Conservation (phyloP, 2,113 vertebrate species). For the Tangachromis dhanisi region DNA sequence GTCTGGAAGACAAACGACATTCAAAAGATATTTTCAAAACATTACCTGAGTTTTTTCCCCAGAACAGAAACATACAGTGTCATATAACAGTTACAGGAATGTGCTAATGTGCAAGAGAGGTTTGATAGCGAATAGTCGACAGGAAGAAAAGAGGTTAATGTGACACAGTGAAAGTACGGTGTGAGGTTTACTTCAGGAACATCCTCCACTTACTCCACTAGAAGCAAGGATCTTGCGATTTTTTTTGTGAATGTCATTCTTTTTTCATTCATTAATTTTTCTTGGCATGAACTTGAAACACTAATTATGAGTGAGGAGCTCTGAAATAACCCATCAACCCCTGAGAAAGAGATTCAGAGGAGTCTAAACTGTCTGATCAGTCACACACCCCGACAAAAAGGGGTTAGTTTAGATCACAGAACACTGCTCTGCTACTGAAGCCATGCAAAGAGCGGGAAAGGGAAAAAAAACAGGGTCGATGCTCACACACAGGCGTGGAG, state of each 20-base stretch:
- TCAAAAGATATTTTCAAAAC: slow-evolving; percentile 22
- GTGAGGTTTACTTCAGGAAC: slow-evolving; percentile 51
- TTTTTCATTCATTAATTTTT: background rate
- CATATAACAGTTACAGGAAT: slow-evolving; percentile 1
- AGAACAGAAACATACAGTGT: slow-evolving; percentile 1
- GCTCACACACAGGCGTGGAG: slow-evolving; percentile 66
- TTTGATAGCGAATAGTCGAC: slow-evolving; percentile 7
- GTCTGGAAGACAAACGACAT: slow-evolving; percentile 55
- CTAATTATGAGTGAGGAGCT: background rate
- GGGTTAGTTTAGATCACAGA: slow-evolving; percentile 60
- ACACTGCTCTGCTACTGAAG: slow-evolving; percentile 64
- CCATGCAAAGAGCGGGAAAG: slow-evolving; percentile 65
- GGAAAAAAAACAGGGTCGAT: background rate
- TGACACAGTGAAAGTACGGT: slow-evolving; percentile 13
- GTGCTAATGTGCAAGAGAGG: slow-evolving; percentile 20
- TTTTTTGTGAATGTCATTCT: background rate
- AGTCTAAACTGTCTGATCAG: background rate
- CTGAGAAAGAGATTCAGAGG: slow-evolving; percentile 18
- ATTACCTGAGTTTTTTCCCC: slow-evolving; percentile 23
- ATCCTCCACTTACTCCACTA: slow-evolving; percentile 1
- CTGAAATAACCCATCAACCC: slow-evolving; percentile 58
- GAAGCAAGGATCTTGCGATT: background rate
- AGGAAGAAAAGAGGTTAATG: slow-evolving; percentile 48
- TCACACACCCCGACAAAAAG: background rate
- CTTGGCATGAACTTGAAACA: background rate